Base-by-base conservation (phyloP, 2,797 vertebrate genomes). In the Siniperca undulata region DNA sequence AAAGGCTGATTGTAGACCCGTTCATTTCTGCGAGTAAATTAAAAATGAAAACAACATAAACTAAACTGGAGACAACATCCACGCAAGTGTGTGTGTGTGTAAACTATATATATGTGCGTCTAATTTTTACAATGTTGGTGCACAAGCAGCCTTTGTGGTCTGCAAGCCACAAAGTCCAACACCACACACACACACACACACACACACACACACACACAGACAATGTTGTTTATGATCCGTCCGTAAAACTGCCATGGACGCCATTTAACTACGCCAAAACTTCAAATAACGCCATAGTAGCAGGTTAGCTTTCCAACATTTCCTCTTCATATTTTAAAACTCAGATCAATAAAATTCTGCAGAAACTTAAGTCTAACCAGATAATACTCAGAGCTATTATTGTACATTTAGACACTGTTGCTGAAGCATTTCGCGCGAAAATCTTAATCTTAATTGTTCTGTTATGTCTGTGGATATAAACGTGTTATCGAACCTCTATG, bases 231-330 rank as follows among this genome's bases (percentile, higher is more conserved):
- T 92, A 93, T 86, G 85, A 89, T 78, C 70, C 42, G 74, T 62
- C 86, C 58, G 90, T 94, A 90, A 93, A 93, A 85, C 79, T 85
- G 87, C 86, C 84, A 89, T 77, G 84, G 87, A 84, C 83, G 74
- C 80, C 69, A 72, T 86, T 90, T 89, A 82, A 93, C 88, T 89
- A 82, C 73, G 74, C 40, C 81, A 44, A 88, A 87, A 75, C 85
- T 82, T 86, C 61, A 87, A 75, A 82, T 81, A 70, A 81, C 42
- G 53, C 59, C 80, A 38, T 7, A 40, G 58, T 34, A 70, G 66
- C 62, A 40, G 67, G 42, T 30, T 70, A 70, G 59, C 70, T 71
- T 78, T 71, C 69, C 80, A 78, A 71, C 75, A 16, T 5, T 67
- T 52, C 70, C 78, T 84, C 74, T 74, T 82, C 60, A 55, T 73